These are phyloP conservation scores for Leucophora obtusa DNA, from an alignment of 2,888 invertebrate genomes.

Conservation along the genomic window DNA sequence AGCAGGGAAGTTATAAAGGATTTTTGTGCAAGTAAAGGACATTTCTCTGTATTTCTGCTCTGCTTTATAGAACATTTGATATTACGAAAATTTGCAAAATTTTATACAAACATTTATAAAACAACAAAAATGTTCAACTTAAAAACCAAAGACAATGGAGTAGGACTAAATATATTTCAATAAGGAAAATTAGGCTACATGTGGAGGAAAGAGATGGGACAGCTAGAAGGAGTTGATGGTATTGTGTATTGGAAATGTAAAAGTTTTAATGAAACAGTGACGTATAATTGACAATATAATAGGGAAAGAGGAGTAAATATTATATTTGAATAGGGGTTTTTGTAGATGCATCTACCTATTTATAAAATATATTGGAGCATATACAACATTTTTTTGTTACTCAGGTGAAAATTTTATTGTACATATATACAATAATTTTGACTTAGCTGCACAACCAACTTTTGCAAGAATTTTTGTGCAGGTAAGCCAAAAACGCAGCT, in stretches of 20 bases:
- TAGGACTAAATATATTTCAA: slow-evolving; percentile 55
- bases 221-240: neutral
- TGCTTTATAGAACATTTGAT: slow-evolving; percentile 68
- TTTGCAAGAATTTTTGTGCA: too few relatives aligned
- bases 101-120: slow-evolving; percentile 67
- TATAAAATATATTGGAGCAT: too few relatives aligned
- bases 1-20: slow-evolving; percentile 37
- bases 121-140: slow-evolving; percentile 70
- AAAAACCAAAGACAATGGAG: slow-evolving; percentile 46
- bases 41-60: neutral
- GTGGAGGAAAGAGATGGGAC: neutral
- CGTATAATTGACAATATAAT: too few relatives aligned
- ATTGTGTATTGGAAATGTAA: neutral
- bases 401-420: too few relatives aligned
- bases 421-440: too few relatives aligned
- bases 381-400: too few relatives aligned
- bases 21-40: slow-evolving; percentile 38
- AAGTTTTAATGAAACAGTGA: neutral
- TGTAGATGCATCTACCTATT: too few relatives aligned
- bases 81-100: slow-evolving; percentile 75
- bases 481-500: too few relatives aligned
- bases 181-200: slow-evolving; percentile 56
- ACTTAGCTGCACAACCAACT: too few relatives aligned
- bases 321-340: too few relatives aligned
- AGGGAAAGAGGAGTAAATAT: too few relatives aligned